Percentiles rank a stretch among this genome's conserved stretches.
These are phyloP conservation scores for Dysidea cf. avara DNA, from an alignment of 37 sponge, comb jelly and placozoan genomes.

Conservation along the genomic window DNA sequence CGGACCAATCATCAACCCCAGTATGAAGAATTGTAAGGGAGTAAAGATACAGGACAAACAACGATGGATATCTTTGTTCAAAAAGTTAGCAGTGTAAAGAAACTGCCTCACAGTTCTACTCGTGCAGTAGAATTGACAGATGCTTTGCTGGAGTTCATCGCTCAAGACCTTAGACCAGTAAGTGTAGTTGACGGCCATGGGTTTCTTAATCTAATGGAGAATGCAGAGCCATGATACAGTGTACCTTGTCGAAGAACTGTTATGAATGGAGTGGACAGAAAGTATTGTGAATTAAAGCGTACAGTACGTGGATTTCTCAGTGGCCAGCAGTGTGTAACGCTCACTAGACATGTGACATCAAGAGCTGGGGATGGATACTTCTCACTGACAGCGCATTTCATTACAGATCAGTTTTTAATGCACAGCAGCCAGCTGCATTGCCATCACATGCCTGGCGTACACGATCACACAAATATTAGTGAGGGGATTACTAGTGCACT, in stretches of 20 bases:
- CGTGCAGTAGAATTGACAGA: neutral
- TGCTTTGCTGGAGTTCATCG: constrained; percentile 5
- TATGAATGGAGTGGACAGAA: neutral
- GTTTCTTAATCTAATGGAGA: constrained; percentile 6
- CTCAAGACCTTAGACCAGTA: constrained; percentile 5
- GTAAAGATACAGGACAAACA: too few species aligned
- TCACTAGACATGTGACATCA: constrained; percentile 16
- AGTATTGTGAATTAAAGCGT: neutral
- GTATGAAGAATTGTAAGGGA: too few species aligned
- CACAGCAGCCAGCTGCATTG: too few species aligned
- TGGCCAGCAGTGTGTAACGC: neutral
- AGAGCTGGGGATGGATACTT: constrained; percentile 10
- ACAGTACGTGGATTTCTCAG: neutral
- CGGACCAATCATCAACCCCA: too few species aligned
- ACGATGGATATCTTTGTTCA: too few species aligned
- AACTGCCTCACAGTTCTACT: too few species aligned
- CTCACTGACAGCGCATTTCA: constrained; percentile 3
- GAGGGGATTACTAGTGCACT: too few species aligned
- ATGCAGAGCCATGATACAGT: constrained; percentile 11
- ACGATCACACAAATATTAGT: too few species aligned
- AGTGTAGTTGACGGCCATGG: constrained; percentile 7
- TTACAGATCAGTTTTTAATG: too few species aligned
- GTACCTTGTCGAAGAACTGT: constrained; percentile 7
- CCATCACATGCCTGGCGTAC: too few species aligned
- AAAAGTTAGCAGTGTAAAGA: too few species aligned